phyloP scores from a whole-genome alignment of 2,888 invertebrate species.

The Hyles lineata region DNA sequence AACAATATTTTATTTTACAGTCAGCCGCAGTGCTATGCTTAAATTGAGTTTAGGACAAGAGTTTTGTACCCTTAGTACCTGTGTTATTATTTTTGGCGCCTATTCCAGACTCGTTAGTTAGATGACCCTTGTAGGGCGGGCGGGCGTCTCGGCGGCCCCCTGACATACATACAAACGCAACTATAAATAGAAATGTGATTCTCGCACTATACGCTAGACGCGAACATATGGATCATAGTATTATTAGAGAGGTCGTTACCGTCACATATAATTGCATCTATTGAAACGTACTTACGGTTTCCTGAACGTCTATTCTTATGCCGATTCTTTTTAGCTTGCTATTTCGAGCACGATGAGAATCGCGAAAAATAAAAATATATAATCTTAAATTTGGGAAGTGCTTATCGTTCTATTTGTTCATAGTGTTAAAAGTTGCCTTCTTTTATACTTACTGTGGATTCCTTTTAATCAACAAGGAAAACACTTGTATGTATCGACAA shows the following conservation, averaged over 20 bases:
- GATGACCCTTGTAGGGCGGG: conserved; percentile 80
- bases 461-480: not conserved
- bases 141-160: conserved; percentile 69
- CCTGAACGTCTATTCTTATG: not conserved
- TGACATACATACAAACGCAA: conserved; percentile 80
- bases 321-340: not conserved
- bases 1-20: too few relatives aligned
- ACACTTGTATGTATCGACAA: not conserved
- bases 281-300: conserved; percentile 33
- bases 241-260: conserved; percentile 39
- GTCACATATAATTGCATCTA: conserved; percentile 63
- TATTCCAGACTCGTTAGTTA: conserved; percentile 36
- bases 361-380: too few relatives aligned
- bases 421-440: too few relatives aligned
- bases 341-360: too few relatives aligned
- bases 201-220: conserved; percentile 75
- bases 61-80: not conserved
- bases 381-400: too few relatives aligned
- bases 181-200: conserved; percentile 79
- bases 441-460: not conserved
- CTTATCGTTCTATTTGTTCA: too few relatives aligned
- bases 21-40: too few relatives aligned
- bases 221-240: conserved; percentile 64
- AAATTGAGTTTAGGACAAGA: not conserved
- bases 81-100: conserved; percentile 4